Base-by-base conservation (phyloP, 2,888 invertebrate genomes). In the Tachina grossa region DNA sequence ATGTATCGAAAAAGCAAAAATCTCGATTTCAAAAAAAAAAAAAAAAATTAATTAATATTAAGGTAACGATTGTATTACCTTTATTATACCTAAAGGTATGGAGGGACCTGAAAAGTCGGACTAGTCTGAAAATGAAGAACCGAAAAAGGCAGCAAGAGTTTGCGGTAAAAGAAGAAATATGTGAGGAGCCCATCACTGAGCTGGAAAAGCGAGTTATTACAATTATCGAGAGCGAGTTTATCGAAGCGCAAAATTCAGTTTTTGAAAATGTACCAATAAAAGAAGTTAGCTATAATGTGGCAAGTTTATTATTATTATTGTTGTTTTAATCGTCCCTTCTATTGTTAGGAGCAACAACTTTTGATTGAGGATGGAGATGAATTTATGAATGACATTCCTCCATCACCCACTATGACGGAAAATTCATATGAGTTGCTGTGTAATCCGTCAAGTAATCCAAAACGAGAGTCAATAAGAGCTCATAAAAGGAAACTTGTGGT, bases 271-370 rank as follows among this genome's bases (percentile, higher is more conserved):
- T 63, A 11, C 63, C 22, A 65, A 13, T 65, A 13, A 13, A 45
- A 45, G 65, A 65, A 13, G 63, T 63, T 45, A 63, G 61, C 43
- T 61, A 11, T 8, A 61, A 41, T 31, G 41, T 10, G 31, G 1
- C 6, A 5, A 31, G 31, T 5, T 31, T 6, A 31, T 31, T 31
- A 31, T 31, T 31, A 31, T 31, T 31, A 13, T 47, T 47, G 13
- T 47, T 47, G 13, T 47, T 47, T 11, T 3, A 47, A 13, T 47
- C 3, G 47, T 39, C 14, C 13, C 57, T 57, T 13, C 41, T 61
- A n/a, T 31, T 41, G n/a, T 61, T 49, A 47, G 65, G 14, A 65
- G 47, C 66, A 49, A n/a, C 66, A 49, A 66, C 22, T 66, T 66
- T 16, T 49, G 47, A 47, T 66, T 47, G 66, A 66, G 49, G 66